These are phyloP conservation scores for Synergus umbraculus DNA, from an alignment of 2,888 invertebrate species.

Conservation along the genomic window DNA sequence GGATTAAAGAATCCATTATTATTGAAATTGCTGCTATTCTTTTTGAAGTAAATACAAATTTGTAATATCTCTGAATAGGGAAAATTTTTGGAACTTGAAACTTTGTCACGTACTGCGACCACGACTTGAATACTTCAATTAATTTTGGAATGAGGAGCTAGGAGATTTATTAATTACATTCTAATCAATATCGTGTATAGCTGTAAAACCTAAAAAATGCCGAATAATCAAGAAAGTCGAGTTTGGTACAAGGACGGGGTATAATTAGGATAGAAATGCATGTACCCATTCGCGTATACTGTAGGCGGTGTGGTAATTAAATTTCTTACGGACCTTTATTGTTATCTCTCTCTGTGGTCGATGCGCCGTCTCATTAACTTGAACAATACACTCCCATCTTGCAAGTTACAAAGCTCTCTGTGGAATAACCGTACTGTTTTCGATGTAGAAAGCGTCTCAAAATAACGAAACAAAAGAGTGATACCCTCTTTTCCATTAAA, in stretches of 20 bases:
- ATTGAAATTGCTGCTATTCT: neutral
- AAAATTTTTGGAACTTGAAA: neutral
- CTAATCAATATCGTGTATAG: neutral
- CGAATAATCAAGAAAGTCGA: neutral
- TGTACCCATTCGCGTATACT: neutral
- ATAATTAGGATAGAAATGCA: constrained; percentile 8
- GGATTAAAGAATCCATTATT: too few species aligned
- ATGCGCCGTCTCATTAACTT: constrained; percentile 47
- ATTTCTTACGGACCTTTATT: constrained; percentile 46
- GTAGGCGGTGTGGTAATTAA: constrained; percentile 42
- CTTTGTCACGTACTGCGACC: neutral
- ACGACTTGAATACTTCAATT: neutral
- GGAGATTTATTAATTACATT: neutral
- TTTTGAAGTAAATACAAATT: neutral
- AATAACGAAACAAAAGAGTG: constrained; percentile 1
- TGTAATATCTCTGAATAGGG: neutral
- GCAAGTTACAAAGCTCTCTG: constrained; percentile 30
- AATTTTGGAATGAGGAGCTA: neutral
- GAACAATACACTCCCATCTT: constrained; percentile 45
- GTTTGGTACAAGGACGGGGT: neutral
- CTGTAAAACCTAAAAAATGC: neutral
- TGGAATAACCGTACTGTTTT: constrained; percentile 23
- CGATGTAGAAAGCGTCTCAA: neutral
- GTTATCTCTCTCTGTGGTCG: constrained; percentile 34
- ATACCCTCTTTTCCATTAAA: neutral